Percentiles rank a stretch among this genome's conserved stretches.
Evolutionary conservation across 2,888 invertebrate species (phyloP).

Genomic region (Dryocosmus kuriphilus): DNA sequence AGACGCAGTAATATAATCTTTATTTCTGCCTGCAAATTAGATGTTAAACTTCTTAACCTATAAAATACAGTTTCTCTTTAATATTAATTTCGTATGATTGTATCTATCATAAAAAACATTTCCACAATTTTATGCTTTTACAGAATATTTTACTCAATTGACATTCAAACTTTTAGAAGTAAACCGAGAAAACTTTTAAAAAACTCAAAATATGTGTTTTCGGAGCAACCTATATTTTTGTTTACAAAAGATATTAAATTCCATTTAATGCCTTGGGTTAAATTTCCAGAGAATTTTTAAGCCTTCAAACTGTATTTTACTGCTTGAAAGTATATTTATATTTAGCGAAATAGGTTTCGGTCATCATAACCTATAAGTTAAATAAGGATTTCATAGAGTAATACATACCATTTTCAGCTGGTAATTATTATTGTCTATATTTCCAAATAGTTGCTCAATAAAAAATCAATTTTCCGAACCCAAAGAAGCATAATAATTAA

Average conservation of each 20-base stretch:
- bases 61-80: too few species aligned
- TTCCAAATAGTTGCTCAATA: background rate
- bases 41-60: too few species aligned
- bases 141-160: too few species aligned
- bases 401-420: background rate
- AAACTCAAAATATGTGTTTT: background rate
- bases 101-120: too few species aligned
- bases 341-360: background rate
- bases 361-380: constrained; percentile 1
- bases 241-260: background rate
- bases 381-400: background rate
- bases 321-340: too few species aligned
- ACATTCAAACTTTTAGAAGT: background rate
- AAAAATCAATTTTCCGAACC: background rate
- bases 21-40: too few species aligned
- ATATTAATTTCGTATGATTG: too few species aligned
- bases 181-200: background rate
- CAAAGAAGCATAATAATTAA: background rate
- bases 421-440: background rate
- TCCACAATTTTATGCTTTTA: too few species aligned
- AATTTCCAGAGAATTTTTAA: background rate
- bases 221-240: background rate
- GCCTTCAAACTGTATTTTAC: background rate
- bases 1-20: too few species aligned
- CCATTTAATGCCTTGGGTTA: background rate